These are phyloP conservation scores for Diceros bicornis DNA, from an alignment of 2,797 vertebrate genomes.

Conservation along the genomic window DNA sequence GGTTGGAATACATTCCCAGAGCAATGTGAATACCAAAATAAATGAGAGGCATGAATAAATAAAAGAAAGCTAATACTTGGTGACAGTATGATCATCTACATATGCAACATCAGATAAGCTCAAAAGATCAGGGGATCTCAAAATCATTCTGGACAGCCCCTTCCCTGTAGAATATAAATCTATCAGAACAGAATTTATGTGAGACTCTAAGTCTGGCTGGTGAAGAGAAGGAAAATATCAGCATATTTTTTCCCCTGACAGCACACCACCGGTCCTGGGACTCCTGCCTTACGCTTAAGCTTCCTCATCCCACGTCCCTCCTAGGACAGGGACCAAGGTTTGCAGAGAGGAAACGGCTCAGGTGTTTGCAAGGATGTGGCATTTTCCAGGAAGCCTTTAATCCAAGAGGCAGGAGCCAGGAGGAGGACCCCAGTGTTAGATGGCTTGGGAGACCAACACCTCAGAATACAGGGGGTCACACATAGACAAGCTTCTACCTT, in stretches of 20 bases:
- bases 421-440: not conserved
- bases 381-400: slow-evolving; percentile 28
- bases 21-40: slow-evolving; percentile 9
- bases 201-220: not conserved
- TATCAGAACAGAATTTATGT: not conserved
- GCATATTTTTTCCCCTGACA: not conserved
- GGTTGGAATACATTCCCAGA: slow-evolving; percentile 22
- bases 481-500: not conserved
- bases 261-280: not conserved
- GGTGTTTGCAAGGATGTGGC: not conserved
- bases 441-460: not conserved
- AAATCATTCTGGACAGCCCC: not conserved
- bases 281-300: not conserved
- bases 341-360: not conserved
- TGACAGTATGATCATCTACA: not conserved
- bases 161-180: not conserved
- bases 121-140: not conserved
- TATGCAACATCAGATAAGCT: not conserved
- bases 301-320: not conserved
- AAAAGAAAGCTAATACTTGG: slow-evolving; percentile 18
- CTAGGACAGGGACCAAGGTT: not conserved
- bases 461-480: not conserved
- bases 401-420: not conserved
- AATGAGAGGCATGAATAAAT: slow-evolving; percentile 9
- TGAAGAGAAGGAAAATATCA: not conserved